Evolutionary conservation across 2,888 invertebrate genomes (phyloP).

Genomic region (Coleophora flavipennella): DNA sequence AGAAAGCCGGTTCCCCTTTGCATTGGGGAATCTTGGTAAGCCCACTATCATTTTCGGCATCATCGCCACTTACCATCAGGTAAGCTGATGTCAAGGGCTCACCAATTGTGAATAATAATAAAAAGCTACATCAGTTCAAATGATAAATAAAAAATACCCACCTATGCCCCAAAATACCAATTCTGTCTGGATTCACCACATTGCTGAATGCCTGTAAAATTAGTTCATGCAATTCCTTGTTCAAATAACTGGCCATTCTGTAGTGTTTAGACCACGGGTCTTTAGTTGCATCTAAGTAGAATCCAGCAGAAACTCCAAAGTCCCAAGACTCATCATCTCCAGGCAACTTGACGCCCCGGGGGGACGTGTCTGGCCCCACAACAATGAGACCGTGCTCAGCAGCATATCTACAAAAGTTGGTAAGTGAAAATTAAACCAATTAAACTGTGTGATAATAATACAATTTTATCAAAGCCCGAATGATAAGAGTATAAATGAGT

Average conservation of each 20-base stretch:
- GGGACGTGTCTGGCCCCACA: slow-evolving; percentile 97
- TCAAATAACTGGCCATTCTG: slow-evolving; percentile 96
- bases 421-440: no score
- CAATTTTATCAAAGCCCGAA: slow-evolving; percentile 3
- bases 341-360: slow-evolving; percentile 88
- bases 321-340: slow-evolving; percentile 95
- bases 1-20: no score
- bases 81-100: no score
- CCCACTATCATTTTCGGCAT: no score
- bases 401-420: slow-evolving; percentile 74
- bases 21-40: no score
- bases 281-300: slow-evolving; percentile 93
- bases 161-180: slow-evolving; percentile 89
- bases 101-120: no score
- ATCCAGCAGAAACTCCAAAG: slow-evolving; percentile 96
- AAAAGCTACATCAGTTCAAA: no score
- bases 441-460: no score
- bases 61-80: no score
- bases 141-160: slow-evolving; percentile 25
- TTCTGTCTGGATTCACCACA: slow-evolving; percentile 64
- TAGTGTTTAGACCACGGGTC: slow-evolving; percentile 96
- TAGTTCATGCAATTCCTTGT: slow-evolving; percentile 84
- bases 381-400: slow-evolving; percentile 88
- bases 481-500: neutral
- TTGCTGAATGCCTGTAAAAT: slow-evolving; percentile 81